Evolutionary conservation across 2,113 vertebrate genomes (phyloP).

Genomic region (Promerops cafer): DNA sequence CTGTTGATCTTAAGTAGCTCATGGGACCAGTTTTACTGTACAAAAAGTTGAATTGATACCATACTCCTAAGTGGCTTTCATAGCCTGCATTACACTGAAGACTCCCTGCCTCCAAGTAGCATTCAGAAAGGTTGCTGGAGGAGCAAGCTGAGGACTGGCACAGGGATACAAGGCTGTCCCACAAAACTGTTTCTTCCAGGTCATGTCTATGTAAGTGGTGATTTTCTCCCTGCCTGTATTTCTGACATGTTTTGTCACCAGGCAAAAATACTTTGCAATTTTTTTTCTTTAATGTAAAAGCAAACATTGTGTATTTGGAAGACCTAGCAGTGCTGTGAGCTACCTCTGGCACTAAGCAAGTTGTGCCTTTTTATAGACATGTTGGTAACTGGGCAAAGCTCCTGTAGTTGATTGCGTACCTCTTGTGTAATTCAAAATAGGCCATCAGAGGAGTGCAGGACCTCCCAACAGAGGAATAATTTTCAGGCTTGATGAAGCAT

Average conservation of each 20-base stretch:
- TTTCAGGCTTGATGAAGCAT: neutral
- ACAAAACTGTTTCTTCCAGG: neutral
- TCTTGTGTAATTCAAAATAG: neutral
- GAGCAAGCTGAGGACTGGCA: neutral
- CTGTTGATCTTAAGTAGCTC: neutral
- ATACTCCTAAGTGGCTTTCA: neutral
- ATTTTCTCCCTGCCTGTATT: neutral
- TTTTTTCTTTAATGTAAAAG: neutral
- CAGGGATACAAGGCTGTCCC: neutral
- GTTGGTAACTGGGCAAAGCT: neutral
- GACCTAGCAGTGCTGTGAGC: neutral
- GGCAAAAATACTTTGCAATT: neutral
- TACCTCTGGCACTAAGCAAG: neutral
- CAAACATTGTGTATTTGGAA: neutral
- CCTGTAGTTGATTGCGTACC: accelerated
- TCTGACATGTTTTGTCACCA: neutral
- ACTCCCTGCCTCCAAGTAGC: neutral
- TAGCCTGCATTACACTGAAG: neutral
- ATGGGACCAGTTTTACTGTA: neutral
- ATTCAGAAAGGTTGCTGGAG: neutral
- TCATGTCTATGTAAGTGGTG: neutral
- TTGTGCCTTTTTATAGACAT: neutral
- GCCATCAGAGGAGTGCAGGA: neutral
- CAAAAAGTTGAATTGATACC: neutral
- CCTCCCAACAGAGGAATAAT: neutral